Evolutionary conservation across 2,888 invertebrate genomes (phyloP).

Genomic region (Polia nebulosa): DNA sequence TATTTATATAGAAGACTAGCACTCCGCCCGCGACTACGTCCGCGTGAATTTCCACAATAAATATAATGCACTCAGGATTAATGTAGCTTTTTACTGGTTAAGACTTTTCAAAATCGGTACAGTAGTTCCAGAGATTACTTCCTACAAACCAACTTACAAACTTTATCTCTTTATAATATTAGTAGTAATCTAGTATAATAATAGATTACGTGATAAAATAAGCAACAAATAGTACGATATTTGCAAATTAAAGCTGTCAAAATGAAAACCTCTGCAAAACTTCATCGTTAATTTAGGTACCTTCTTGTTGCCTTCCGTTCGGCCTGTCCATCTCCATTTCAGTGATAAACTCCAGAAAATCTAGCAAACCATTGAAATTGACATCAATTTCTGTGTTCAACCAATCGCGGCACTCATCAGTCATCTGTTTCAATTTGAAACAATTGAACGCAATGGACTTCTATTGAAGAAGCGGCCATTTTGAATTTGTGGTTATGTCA

Average conservation of each 20-base stretch:
- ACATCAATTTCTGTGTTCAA: constrained; percentile 36
- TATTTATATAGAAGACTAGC: too few species aligned
- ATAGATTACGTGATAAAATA: neutral
- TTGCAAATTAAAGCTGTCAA: neutral
- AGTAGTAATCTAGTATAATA: too few species aligned
- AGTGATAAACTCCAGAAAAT: constrained; percentile 8
- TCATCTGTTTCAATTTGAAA: constrained; percentile 64
- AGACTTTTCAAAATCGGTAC: too few species aligned
- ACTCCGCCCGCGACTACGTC: too few species aligned
- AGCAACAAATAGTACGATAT: neutral
- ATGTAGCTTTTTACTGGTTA: too few species aligned
- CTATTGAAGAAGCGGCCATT: constrained; percentile 27
- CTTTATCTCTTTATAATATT: too few species aligned
- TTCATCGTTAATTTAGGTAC: neutral
- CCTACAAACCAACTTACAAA: too few species aligned
- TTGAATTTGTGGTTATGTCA: constrained; percentile 28
- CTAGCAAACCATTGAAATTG: constrained; percentile 45
- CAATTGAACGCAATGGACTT: constrained; percentile 70
- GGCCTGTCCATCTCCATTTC: constrained; percentile 27
- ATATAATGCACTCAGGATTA: too few species aligned
- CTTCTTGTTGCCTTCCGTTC: neutral
- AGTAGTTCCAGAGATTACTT: too few species aligned
- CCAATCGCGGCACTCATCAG: constrained; percentile 33
- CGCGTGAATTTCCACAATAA: too few species aligned
- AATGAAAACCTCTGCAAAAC: neutral